These are phyloP conservation scores for Rotaria magnacalcarata DNA, from an alignment of 2,888 invertebrate genomes.

Conservation along the genomic window DNA sequence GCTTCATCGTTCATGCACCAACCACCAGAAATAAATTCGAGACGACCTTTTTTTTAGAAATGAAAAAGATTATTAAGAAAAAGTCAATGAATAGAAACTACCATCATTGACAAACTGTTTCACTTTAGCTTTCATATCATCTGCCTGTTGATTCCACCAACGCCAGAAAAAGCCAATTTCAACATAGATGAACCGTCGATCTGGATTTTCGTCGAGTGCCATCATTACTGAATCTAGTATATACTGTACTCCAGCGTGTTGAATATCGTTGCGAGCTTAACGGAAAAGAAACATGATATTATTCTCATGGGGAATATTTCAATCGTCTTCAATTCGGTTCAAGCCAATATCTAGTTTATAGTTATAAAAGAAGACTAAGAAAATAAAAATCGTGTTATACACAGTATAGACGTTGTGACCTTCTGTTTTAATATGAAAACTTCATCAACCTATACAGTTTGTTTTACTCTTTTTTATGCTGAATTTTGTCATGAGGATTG, in stretches of 20 bases:
- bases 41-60: conserved; percentile 51
- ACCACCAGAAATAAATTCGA: conserved; percentile 40
- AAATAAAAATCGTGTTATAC: too few relatives aligned
- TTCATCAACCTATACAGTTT: too few relatives aligned
- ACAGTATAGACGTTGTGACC: too few relatives aligned
- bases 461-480: too few relatives aligned
- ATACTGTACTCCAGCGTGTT: conserved; percentile 13
- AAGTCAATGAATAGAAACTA: too few relatives aligned
- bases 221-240: conserved; percentile 63
- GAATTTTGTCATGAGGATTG: too few relatives aligned
- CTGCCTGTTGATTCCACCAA: conserved; percentile 73
- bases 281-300: background rate
- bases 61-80: too few relatives aligned
- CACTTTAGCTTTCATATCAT: conserved; percentile 65
- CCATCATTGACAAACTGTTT: conserved; percentile 65
- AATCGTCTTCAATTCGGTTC: too few relatives aligned
- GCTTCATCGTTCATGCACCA: conserved; percentile 63
- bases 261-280: conserved; percentile 49
- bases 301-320: too few relatives aligned
- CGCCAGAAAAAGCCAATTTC: conserved; percentile 82
- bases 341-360: too few relatives aligned
- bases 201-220: conserved; percentile 69
- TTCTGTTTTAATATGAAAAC: too few relatives aligned
- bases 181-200: conserved; percentile 74
- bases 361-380: too few relatives aligned